These are phyloP conservation scores for Condylura cristata DNA, from an alignment of 2,113 vertebrate species.

Conservation along the genomic window DNA sequence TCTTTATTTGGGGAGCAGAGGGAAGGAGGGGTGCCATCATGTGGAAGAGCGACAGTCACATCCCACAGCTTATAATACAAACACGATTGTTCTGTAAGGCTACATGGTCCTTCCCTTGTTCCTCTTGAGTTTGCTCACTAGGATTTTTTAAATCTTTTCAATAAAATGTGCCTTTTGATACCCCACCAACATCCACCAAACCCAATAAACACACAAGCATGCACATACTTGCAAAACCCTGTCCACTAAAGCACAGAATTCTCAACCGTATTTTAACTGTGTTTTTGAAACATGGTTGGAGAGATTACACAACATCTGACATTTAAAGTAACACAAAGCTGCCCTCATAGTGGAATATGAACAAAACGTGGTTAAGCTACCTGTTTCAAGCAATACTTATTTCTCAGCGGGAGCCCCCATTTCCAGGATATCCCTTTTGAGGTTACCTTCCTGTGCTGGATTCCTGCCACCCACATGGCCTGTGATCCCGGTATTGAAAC, in stretches of 20 bases:
- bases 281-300: not conserved
- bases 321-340: not conserved
- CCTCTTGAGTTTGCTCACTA: not conserved
- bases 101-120: not conserved
- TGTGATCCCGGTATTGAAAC: not conserved
- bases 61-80: not conserved
- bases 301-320: not conserved
- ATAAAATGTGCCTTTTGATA: conserved; percentile 9
- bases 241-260: not conserved
- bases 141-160: not conserved
- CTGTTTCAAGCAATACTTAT: not conserved
- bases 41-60: not conserved
- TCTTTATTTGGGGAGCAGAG: not conserved
- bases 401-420: not conserved
- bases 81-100: not conserved
- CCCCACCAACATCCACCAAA: not conserved
- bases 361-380: not conserved
- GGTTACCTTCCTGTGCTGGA: not conserved
- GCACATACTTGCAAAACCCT: not conserved
- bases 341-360: not conserved
- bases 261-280: not conserved
- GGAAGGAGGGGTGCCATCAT: not conserved
- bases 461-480: not conserved
- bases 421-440: not conserved
- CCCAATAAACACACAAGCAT: not conserved